Evolutionary conservation across 2,888 invertebrate species (phyloP).

Genomic region (Eristalis arbustorum): DNA sequence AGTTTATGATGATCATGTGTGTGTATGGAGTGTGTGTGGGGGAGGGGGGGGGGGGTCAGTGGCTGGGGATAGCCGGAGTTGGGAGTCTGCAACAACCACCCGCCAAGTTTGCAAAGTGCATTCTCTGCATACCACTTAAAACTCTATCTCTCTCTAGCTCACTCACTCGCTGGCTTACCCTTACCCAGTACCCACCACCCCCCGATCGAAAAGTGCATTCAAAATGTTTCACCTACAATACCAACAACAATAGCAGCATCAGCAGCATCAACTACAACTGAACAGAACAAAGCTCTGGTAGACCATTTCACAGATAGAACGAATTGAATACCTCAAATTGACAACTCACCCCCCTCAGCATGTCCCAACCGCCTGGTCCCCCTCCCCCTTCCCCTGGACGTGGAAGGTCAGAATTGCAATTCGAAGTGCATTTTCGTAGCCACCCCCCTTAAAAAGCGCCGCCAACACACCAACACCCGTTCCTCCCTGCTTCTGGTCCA

Average conservation of each 20-base stretch:
- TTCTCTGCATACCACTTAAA: background rate
- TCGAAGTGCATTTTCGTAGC: constrained; percentile 6
- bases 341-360: constrained; percentile 28
- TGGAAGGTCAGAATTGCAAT: constrained; percentile 49
- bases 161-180: background rate
- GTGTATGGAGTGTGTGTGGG: background rate
- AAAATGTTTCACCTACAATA: background rate
- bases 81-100: background rate
- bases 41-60: background rate
- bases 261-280: background rate
- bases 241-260: background rate
- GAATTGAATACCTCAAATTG: constrained; percentile 51
- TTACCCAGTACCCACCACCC: background rate
- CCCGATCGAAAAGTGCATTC: background rate
- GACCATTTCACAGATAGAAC: background rate
- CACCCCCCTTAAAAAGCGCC: background rate
- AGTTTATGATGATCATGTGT: background rate
- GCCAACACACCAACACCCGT: background rate
- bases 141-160: background rate
- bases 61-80: no score
- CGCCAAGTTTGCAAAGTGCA: background rate
- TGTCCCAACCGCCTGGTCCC: no score
- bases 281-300: background rate
- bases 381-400: no score
- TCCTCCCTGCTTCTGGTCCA: no score